Percentiles rank a stretch among this genome's conserved stretches.
These are phyloP conservation scores for Xylocampa areola DNA, from an alignment of 2,888 invertebrate genomes.

Conservation along the genomic window DNA sequence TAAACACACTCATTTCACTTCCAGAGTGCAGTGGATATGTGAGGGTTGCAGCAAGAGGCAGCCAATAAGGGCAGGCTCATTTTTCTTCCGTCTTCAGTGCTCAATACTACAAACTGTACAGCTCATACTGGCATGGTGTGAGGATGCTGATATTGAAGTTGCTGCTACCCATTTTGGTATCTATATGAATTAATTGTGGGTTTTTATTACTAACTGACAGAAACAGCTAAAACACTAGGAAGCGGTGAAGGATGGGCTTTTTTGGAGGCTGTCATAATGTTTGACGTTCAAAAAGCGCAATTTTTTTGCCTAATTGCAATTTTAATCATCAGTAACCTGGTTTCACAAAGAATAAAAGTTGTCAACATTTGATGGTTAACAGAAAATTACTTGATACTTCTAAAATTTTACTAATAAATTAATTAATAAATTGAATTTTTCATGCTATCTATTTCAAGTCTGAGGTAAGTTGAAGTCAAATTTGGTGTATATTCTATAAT, in stretches of 20 bases:
- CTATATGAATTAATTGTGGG: not conserved
- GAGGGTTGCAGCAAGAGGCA: constrained; percentile 75
- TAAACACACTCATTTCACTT: constrained; percentile 35
- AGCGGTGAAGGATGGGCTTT: no score
- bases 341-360: no score
- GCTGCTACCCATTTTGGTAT: constrained; percentile 90
- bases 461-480: constrained; percentile 64
- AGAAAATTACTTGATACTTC: no score
- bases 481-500: not conserved
- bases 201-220: no score
- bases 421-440: constrained; percentile 52
- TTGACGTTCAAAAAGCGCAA: no score
- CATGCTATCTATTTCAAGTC: constrained; percentile 67
- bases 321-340: no score
- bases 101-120: constrained; percentile 90
- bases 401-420: no score
- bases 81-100: constrained; percentile 91
- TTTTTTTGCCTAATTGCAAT: no score
- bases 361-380: no score
- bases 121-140: constrained; percentile 91
- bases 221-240: no score
- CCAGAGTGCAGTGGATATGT: constrained; percentile 84
- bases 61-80: constrained; percentile 85
- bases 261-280: no score
- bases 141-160: constrained; percentile 87